These are phyloP conservation scores for Zaprionus obscuricornis DNA, from an alignment of 2,888 invertebrate species.

Conservation along the genomic window DNA sequence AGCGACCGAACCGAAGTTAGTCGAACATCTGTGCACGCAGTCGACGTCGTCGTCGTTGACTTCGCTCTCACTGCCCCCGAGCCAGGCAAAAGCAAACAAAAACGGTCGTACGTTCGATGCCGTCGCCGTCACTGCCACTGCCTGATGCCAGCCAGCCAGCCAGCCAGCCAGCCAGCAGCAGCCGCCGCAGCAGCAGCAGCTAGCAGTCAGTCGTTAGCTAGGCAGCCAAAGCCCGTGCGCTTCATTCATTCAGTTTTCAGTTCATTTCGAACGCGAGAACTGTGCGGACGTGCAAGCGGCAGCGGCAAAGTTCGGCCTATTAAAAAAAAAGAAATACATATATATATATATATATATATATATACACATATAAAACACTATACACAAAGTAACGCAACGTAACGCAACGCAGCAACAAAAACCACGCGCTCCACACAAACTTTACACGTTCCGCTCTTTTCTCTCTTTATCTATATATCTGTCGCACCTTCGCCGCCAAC, in stretches of 20 bases:
- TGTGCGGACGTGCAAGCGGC: constrained; percentile 80
- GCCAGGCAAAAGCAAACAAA: constrained; percentile 38
- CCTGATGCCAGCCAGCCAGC: constrained; percentile 14
- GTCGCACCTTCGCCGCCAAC: constrained; percentile 12
- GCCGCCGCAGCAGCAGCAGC: too few species aligned
- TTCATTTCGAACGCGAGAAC: constrained; percentile 83
- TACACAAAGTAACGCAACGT: constrained; percentile 1
- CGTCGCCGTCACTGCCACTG: constrained; percentile 31
- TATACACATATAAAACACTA: too few species aligned
- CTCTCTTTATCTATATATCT: constrained; percentile 7
- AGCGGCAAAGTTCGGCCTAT: constrained; percentile 53
- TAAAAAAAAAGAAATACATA: too few species aligned
- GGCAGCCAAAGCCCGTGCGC: constrained; percentile 42
- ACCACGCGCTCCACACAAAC: constrained; percentile 45
- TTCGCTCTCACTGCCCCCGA: constrained; percentile 10
- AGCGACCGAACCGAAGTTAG: constrained; percentile 44
- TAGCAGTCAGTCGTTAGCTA: not conserved
- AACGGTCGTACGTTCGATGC: too few species aligned
- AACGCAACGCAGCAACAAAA: constrained; percentile 30
- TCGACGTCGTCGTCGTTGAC: constrained; percentile 24
- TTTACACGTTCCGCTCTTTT: constrained; percentile 48
- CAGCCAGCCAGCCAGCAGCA: not conserved
- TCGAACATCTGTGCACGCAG: constrained; percentile 63
- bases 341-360: too few species aligned
- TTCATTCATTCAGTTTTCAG: constrained; percentile 78